Evolutionary conservation across 1,140 invertebrate species (phyloP), one percentile per base, ranked within the genome.

Genomic region (Lethrus apterus): DNA sequence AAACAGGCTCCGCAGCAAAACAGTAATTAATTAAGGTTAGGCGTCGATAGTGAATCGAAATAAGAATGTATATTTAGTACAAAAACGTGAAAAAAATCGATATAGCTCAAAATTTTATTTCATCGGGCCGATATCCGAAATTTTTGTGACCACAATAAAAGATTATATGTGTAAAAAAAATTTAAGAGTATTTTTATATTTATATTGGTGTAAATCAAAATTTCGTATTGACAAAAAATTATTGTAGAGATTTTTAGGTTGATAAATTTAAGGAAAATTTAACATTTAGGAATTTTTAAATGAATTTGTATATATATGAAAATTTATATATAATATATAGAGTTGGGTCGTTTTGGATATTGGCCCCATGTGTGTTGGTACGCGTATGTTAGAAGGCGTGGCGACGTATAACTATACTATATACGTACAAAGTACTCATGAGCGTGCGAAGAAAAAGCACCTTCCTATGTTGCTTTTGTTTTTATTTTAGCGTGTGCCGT

Each of bases 181-280:
- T 65, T 64, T 62, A 58, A 67, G 62, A 67, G 65, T 67, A 67
- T 67, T 67, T 67, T 67, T 67, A 66, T 67, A 67, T 66, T 66
- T 65, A 67, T 67, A 67, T 67, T 67, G 65, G 64, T 67, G 65
- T 66, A 65, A 66, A 67, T 67, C 65, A 67, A 67, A 67, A 67
- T 67, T 67, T 57, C 62, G 62, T 64, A 64, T 60, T 44, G 56
- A 60, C 55, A 64, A 65, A 48, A 47, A 66, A 65, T 62, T 61
- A 63, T 62, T 52, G 60, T 64, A 62, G 60, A 62, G 50, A 42
- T 51, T 60, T 65, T 64, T 64, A 64, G 63, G 59, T 63, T 64
- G 55, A 60, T 64, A 63, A 60, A 57, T 64, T 65, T 61, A 64
- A 64, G 50, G 50, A 58, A 63, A 60, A 62, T 62, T 62, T 64